Percentiles rank a stretch among this genome's conserved stretches.
Conservation (phyloP, 2,113 vertebrate species). For the western clawed frog (Xenopus tropicalis) region UCB_Xtro_10.0 CM004446.2:146875001-146875500, state of each 20-base stretch:
- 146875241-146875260: not conserved
- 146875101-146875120: conserved; percentile 22
- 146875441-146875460: too few relatives aligned
- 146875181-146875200: not conserved
- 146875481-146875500: too few relatives aligned
- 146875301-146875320: too few relatives aligned
- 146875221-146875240: not conserved
- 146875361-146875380: too few relatives aligned
- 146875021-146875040: conserved; percentile 32
- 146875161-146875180: not conserved
- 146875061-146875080: conserved; percentile 37
- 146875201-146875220: not conserved
- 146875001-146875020: conserved; percentile 28
- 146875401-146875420: too few relatives aligned
- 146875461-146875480: too few relatives aligned
- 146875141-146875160: not conserved
- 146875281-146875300: too few relatives aligned
- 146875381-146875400: too few relatives aligned
- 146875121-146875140: conserved; percentile 29
- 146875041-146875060: conserved; percentile 37
- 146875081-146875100: conserved; percentile 30
- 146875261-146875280: not conserved
- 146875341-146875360: too few relatives aligned
- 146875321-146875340: too few relatives aligned
- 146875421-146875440: too few relatives aligned